These are phyloP conservation scores for Heteromyza rotundicornis DNA, from an alignment of 2,888 invertebrate species.

Conservation along the genomic window DNA sequence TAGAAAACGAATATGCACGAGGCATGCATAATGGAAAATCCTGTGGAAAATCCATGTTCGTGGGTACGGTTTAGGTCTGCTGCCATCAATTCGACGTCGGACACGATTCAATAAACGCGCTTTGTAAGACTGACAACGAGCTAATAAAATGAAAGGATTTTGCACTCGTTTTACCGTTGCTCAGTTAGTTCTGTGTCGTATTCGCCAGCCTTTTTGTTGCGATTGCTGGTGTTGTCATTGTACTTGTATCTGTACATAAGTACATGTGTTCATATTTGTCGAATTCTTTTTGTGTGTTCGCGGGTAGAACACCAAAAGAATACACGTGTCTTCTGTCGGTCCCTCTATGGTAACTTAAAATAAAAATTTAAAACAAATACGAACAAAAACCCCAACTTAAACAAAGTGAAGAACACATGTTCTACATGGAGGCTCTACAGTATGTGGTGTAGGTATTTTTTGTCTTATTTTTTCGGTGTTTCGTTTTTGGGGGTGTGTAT, in stretches of 20 bases:
- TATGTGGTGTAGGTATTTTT: background rate
- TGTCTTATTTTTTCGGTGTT: background rate
- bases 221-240: constrained; percentile 8
- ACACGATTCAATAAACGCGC: constrained; percentile 6
- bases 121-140: constrained; percentile 7
- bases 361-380: background rate
- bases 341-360: background rate
- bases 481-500: background rate
- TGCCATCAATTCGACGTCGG: constrained; percentile 1
- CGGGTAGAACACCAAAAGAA: constrained; percentile 7
- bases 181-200: background rate
- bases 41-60: background rate
- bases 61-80: background rate
- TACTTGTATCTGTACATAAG: background rate
- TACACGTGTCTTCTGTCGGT: constrained; percentile 31
- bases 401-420: constrained; percentile 4
- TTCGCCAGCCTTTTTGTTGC: background rate
- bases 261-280: background rate
- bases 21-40: background rate
- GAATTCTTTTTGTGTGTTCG: background rate
- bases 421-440: background rate
- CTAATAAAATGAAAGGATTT: constrained; percentile 26
- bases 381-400: background rate
- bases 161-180: background rate
- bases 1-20: background rate